A percentile compares a stretch with the other conserved stretches of the same genome.
Conservation (phyloP, 2,888 invertebrate species). For the Automeris io region DNA sequence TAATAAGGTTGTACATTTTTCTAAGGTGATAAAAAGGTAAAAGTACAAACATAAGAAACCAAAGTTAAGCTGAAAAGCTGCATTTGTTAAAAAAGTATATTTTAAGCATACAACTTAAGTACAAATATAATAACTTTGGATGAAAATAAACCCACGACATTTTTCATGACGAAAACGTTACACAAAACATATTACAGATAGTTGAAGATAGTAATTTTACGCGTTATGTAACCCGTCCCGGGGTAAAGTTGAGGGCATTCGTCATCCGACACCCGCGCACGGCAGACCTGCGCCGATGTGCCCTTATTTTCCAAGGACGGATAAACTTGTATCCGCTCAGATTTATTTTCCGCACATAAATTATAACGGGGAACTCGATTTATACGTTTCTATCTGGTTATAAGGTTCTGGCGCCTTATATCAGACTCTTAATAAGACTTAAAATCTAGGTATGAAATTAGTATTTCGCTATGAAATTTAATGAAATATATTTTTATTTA, state of each 20-base stretch:
- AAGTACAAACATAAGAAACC: too few species aligned
- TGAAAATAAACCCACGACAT: slow-evolving; percentile 4
- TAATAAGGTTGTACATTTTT: too few species aligned
- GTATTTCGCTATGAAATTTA: too few species aligned
- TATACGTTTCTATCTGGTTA: slow-evolving; percentile 21
- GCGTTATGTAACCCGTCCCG: slow-evolving; percentile 68
- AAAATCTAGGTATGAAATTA: too few species aligned
- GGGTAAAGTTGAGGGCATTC: slow-evolving; percentile 53
- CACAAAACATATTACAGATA: slow-evolving; percentile 51
- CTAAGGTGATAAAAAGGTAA: too few species aligned
- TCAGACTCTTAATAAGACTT: too few species aligned
- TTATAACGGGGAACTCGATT: slow-evolving; percentile 34
- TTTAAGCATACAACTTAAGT: slow-evolving; percentile 1
- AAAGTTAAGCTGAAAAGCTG: too few species aligned
- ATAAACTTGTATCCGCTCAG: slow-evolving; percentile 58
- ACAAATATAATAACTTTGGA: neutral
- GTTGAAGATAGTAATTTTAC: slow-evolving; percentile 68
- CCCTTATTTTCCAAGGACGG: slow-evolving; percentile 57
- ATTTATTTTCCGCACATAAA: slow-evolving; percentile 57
- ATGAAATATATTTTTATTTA: too few species aligned
- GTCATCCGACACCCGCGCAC: slow-evolving; percentile 52
- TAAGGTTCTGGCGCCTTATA: too few species aligned
- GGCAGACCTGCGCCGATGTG: slow-evolving; percentile 38
- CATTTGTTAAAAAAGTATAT: too few species aligned
- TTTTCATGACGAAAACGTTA: slow-evolving; percentile 10